Evolutionary conservation across 2,888 invertebrate species (phyloP), one percentile per base, ranked within the genome.

Genomic region (Cloeon dipterum): DNA sequence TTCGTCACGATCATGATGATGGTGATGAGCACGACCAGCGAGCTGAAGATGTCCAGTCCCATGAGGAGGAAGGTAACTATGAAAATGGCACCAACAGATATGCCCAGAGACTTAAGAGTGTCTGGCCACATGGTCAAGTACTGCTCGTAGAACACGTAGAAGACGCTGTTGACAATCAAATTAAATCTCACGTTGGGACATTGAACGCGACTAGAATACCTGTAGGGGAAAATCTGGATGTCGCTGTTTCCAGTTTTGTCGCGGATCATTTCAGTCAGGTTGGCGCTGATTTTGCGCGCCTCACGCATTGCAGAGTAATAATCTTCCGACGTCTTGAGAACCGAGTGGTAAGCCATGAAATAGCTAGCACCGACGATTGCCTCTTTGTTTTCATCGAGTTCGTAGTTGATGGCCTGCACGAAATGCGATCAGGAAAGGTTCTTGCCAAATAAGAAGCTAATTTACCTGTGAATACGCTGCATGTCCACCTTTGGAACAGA

Each of bases 131-230:
- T 89, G 7, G 88, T 88, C 44, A 94, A 62, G 57, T 98, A 98
- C 61, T 99, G 96, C 55, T 98, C 98, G 55, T 98, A 99, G 62
- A 89, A 99, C 19, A 98, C 94, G 55, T 98, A 98, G 62, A 93
- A 93, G 36, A 94, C 73, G 1, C 82, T 57, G 32, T 32, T 10
- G 32, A 32, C 10, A 10, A 32, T 13, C 8, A 25, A 8, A n/a
- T 23, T 8, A 11, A 23, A 23, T 23, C 8, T 23, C 23, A 23
- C 23, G 23, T 7, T 23, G 23, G n/a, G n/a, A 29, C 11, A 29
- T 8, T 29, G 21, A 8, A 5, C 5, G 5, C 10, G 5, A 21
- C 8, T 5, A 5, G 21, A 14, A 40, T 45, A 65, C 66, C 66
- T 91, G 61, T 96, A 85, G 0, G 83, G 82, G 54, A 83, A 83